A percentile compares a stretch with the other conserved stretches of the same genome.
phyloP scores from a whole-genome alignment of 2,888 invertebrate species.

The Brachyptera putata region DNA sequence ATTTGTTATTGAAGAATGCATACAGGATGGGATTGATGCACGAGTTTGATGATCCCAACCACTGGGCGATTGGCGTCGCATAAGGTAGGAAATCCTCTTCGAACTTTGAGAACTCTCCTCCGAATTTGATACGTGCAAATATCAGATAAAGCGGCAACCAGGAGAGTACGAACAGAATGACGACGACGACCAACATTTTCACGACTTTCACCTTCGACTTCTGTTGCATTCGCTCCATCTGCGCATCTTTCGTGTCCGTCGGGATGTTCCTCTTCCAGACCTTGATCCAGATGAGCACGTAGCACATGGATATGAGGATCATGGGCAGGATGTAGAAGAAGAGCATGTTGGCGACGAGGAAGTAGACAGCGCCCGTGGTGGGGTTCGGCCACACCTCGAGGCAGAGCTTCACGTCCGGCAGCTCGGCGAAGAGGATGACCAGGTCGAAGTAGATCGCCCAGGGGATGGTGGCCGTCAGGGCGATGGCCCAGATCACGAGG shows the following conservation, averaged over 20 bases:
- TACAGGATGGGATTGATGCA: conserved; percentile 94
- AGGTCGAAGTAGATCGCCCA: conserved; percentile 89
- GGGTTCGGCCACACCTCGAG: conserved; percentile 83
- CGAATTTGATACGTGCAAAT: conserved; percentile 80
- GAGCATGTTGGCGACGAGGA: conserved; percentile 81
- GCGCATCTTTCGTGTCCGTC: conserved; percentile 84
- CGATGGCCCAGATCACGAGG: conserved; percentile 84
- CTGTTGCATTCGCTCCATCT: conserved; percentile 89
- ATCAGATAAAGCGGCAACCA: conserved; percentile 91
- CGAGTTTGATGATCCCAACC: conserved; percentile 90
- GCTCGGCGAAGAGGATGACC: conserved; percentile 66
- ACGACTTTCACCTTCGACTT: conserved; percentile 90
- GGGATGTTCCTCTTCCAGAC: conserved; percentile 86
- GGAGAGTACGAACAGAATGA: conserved; percentile 86
- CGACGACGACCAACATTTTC: conserved; percentile 90
- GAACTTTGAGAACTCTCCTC: conserved; percentile 68
- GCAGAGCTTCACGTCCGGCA: conserved; percentile 69
- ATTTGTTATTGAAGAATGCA: conserved; percentile 93
- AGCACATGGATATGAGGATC: conserved; percentile 86
- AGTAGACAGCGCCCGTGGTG: conserved; percentile 77
- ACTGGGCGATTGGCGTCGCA: conserved; percentile 84
- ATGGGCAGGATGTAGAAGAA: conserved; percentile 89
- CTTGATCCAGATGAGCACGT: conserved; percentile 87
- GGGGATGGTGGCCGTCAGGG: conserved; percentile 78
- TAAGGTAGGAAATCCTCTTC: conserved; percentile 76